Evolutionary conservation across 2,797 vertebrate genomes (phyloP).

Genomic region (Gambusia yucatana): DNA sequence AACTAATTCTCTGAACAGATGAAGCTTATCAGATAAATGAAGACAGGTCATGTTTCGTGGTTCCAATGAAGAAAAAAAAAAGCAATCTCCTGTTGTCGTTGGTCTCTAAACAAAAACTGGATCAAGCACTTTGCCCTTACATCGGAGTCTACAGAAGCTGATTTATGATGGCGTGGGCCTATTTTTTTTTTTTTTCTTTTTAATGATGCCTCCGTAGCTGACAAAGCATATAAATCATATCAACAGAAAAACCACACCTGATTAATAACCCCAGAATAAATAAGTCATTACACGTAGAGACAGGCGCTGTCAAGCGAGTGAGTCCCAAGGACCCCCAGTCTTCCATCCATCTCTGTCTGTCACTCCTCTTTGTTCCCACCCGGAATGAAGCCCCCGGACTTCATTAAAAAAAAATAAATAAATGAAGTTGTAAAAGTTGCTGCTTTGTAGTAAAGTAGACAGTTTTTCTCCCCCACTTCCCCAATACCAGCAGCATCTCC

Average conservation of each 20-base stretch:
- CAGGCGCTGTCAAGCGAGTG: conserved; percentile 73
- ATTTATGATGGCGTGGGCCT: conserved; percentile 12
- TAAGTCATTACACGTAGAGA: conserved; percentile 80
- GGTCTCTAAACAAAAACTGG: not conserved
- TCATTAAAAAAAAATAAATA: conserved; percentile 25
- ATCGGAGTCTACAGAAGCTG: conserved; percentile 7
- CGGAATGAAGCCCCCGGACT: conserved; percentile 21
- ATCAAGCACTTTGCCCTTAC: not conserved
- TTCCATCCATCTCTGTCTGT: conserved; percentile 18
- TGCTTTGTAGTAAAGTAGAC: conserved; percentile 17
- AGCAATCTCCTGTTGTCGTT: not conserved
- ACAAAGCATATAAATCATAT: conserved; percentile 80
- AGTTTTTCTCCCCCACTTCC: conserved; percentile 28
- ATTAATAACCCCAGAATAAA: conserved; percentile 84
- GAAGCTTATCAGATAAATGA: not conserved
- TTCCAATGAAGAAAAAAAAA: not conserved
- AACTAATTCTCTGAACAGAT: not conserved
- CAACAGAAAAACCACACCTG: conserved; percentile 67
- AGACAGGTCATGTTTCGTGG: not conserved
- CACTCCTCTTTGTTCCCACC: conserved; percentile 3
- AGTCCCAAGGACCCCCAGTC: conserved; percentile 63
- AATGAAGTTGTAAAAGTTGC: conserved; percentile 32
- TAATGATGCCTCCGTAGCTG: conserved; percentile 54
- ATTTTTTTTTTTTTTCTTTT: not conserved
- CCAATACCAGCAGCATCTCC: conserved; percentile 39